A percentile compares a stretch with the other conserved stretches of the same genome.
Conservation (phyloP, 2,888 invertebrate species). For the Phaonia tiefii region DNA sequence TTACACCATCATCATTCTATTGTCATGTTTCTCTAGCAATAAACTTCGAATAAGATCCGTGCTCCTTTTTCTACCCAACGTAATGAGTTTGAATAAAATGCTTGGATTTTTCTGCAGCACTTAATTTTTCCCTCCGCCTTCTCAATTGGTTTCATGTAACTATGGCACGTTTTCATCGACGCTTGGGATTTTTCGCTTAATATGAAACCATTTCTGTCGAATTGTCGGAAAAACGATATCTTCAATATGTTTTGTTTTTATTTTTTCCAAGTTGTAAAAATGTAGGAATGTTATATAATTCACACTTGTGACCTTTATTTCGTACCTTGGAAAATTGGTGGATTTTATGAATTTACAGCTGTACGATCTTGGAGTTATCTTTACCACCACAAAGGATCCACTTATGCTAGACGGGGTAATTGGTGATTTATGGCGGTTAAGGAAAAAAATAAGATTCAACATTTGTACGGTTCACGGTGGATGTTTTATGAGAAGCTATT, state of each 20-base stretch:
- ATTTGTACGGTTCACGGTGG: no score
- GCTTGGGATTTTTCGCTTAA: conserved; percentile 1
- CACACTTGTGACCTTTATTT: conserved; percentile 62
- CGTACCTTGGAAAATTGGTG: conserved; percentile 29
- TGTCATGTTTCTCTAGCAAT: no score
- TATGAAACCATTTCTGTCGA: conserved; percentile 1
- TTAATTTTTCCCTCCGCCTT: neutral
- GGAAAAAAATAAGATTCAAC: conserved; percentile 42
- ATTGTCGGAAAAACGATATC: neutral
- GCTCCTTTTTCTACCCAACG: neutral
- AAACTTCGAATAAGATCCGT: no score
- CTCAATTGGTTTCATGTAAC: neutral
- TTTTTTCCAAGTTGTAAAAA: conserved; percentile 21
- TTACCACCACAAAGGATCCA: conserved; percentile 29
- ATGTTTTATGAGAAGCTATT: no score
- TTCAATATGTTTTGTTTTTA: conserved; percentile 63
- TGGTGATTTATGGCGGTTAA: conserved; percentile 53
- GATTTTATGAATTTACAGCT: conserved; percentile 2
- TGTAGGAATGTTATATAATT: conserved; percentile 14
- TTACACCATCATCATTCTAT: no score
- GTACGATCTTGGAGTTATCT: conserved; percentile 11
- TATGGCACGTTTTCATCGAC: neutral
- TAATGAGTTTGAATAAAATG: conserved; percentile 16
- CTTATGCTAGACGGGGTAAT: conserved; percentile 30
- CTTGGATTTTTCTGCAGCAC: neutral